Conservation (phyloP, 2,888 invertebrate species). For the Ochropacha duplaris region DNA sequence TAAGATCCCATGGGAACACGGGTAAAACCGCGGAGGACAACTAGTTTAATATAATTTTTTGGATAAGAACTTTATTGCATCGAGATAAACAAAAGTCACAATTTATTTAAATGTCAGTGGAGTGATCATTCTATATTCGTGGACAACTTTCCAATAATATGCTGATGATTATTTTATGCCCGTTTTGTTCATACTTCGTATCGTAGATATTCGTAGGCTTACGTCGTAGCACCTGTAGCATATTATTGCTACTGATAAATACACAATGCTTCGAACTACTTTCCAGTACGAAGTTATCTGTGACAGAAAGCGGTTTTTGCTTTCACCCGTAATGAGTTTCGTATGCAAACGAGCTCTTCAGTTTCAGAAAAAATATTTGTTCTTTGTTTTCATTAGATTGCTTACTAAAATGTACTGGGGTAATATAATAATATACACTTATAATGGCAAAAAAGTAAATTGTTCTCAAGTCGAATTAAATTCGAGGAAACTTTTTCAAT, state of each 20-base stretch:
- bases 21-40: too few species aligned
- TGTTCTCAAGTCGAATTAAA: constrained; percentile 45
- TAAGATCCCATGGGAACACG: too few species aligned
- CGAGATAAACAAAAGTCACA: too few species aligned
- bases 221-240: not conserved
- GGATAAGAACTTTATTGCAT: too few species aligned
- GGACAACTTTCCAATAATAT: too few species aligned
- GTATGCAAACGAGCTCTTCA: not conserved
- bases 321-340: not conserved
- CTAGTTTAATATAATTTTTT: too few species aligned
- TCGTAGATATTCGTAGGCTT: not conserved
- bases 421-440: constrained; percentile 14
- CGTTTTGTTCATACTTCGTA: not conserved
- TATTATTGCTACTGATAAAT: not conserved
- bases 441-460: constrained; percentile 23
- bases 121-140: too few species aligned
- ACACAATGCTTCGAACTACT: not conserved
- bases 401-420: not conserved
- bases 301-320: not conserved
- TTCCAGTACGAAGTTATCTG: not conserved
- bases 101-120: too few species aligned
- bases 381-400: not conserved
- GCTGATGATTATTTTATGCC: not conserved
- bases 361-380: not conserved
- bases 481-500: constrained; percentile 62